These are phyloP conservation scores for Littorina saxatilis DNA, from an alignment of 1,140 invertebrate species.

Conservation along the genomic window DNA sequence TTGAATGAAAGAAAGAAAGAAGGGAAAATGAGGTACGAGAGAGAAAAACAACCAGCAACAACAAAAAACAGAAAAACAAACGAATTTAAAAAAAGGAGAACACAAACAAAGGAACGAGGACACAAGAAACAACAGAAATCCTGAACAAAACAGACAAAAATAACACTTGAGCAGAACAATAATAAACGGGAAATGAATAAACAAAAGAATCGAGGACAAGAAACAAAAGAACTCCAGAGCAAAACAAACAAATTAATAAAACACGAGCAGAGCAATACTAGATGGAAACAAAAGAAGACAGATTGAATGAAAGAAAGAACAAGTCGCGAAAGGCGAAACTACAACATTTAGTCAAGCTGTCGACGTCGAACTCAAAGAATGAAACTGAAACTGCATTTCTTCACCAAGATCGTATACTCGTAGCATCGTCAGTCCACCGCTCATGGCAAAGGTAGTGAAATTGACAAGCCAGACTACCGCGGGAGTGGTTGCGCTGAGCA, in stretches of 20 bases:
- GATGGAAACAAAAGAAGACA: background rate
- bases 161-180: too few relatives aligned
- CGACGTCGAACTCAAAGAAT: too few relatives aligned
- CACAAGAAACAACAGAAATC: background rate
- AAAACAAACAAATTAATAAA: background rate
- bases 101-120: background rate
- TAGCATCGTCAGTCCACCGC: too few relatives aligned
- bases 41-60: background rate
- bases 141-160: too few relatives aligned
- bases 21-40: background rate
- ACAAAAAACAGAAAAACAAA: background rate
- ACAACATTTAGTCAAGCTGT: too few relatives aligned
- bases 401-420: too few relatives aligned
- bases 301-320: background rate
- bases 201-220: background rate
- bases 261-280: background rate
- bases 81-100: background rate
- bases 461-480: background rate
- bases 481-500: background rate
- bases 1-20: background rate
- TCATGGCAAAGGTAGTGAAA: too few relatives aligned
- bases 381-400: too few relatives aligned
- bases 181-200: background rate
- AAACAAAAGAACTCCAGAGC: background rate
- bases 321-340: too few relatives aligned